Evolutionary conservation across 2,797 vertebrate species (phyloP).

Genomic region (Manis crassicaudata): DNA sequence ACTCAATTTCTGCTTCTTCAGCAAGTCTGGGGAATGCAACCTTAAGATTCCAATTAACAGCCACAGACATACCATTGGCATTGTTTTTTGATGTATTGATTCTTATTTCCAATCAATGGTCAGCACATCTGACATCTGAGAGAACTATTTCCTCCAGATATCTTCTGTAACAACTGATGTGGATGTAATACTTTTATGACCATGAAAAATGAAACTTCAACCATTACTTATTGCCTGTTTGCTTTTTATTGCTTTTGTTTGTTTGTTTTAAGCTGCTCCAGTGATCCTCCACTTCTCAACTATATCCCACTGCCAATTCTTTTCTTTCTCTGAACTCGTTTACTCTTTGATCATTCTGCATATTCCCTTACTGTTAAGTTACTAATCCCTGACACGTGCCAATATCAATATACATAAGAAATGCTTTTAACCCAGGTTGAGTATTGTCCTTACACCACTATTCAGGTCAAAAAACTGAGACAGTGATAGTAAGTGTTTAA

Average conservation of each 20-base stretch:
- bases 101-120: conserved; percentile 18
- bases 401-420: conserved; percentile 31
- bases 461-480: background rate
- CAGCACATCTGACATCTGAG: background rate
- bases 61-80: background rate
- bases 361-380: background rate
- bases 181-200: background rate
- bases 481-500: background rate
- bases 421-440: background rate
- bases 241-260: background rate
- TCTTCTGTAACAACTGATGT: background rate
- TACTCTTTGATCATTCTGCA: background rate
- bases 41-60: background rate
- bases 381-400: background rate
- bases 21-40: background rate
- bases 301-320: background rate
- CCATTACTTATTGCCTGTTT: background rate
- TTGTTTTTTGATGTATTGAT: background rate
- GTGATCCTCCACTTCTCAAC: background rate
- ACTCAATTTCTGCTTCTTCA: background rate
- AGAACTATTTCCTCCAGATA: background rate
- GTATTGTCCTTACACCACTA: background rate
- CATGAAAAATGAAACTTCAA: background rate
- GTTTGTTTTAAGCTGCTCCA: background rate
- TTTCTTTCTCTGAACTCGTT: background rate